Percentiles rank a stretch among this genome's conserved stretches.
Conservation (phyloP, 2,797 vertebrate genomes). For the Enteromius unitaeniatus region DNA sequence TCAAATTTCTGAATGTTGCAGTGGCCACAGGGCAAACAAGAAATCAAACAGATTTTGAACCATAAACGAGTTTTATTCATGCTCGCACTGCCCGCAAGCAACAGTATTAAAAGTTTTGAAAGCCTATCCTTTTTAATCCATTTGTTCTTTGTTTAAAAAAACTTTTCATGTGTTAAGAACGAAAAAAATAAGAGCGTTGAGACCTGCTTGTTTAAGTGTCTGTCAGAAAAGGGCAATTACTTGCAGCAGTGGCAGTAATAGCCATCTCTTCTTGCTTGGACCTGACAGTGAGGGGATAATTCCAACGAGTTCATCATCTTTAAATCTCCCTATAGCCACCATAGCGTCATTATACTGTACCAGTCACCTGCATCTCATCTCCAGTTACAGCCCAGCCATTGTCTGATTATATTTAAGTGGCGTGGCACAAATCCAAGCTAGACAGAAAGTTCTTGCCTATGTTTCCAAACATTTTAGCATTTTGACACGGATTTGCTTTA, state of each 20-base stretch:
- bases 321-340: slow-evolving; percentile 26
- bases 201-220: slow-evolving; percentile 29
- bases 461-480: slow-evolving; percentile 19
- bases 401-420: slow-evolving; percentile 39
- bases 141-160: slow-evolving; percentile 37
- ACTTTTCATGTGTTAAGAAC: slow-evolving; percentile 9
- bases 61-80: slow-evolving; percentile 45
- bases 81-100: slow-evolving; percentile 11
- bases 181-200: slow-evolving; percentile 23
- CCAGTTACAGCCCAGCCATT: not conserved
- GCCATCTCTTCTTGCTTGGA: slow-evolving; percentile 20
- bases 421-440: not conserved
- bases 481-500: slow-evolving; percentile 19
- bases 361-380: slow-evolving; percentile 47
- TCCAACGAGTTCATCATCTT: slow-evolving; percentile 11
- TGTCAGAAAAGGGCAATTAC: slow-evolving; percentile 57
- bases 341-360: slow-evolving; percentile 34
- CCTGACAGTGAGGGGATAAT: slow-evolving; percentile 50
- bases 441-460: slow-evolving; percentile 2
- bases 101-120: slow-evolving; percentile 41
- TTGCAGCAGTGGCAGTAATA: slow-evolving; percentile 45
- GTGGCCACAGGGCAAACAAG: slow-evolving; percentile 44
- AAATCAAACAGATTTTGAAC: slow-evolving; percentile 50
- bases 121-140: not conserved
- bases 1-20: slow-evolving; percentile 39